Percentiles rank a stretch among this genome's conserved stretches.
phyloP scores from a whole-genome alignment of 2,797 vertebrate species.

The Champsocephalus esox region DNA sequence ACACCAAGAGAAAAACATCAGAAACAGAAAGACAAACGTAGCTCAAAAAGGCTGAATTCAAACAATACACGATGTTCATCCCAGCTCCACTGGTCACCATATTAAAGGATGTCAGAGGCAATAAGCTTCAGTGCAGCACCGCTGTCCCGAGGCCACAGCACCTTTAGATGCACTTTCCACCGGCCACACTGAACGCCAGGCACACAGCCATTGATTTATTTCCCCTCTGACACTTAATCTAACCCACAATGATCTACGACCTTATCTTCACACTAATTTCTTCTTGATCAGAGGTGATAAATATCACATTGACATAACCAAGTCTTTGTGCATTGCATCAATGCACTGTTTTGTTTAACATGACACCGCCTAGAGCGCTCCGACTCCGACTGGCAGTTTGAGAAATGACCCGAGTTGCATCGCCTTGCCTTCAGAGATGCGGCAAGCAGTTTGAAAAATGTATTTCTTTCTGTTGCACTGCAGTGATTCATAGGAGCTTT shows the following conservation, averaged over 20 bases:
- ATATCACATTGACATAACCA: slow-evolving; percentile 86
- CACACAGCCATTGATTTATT: slow-evolving; percentile 82
- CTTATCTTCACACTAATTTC: slow-evolving; percentile 89
- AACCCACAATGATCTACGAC: slow-evolving; percentile 86
- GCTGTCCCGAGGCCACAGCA: slow-evolving; percentile 74
- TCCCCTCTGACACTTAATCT: slow-evolving; percentile 85
- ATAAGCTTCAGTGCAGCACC: slow-evolving; percentile 59
- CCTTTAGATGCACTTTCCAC: slow-evolving; percentile 66
- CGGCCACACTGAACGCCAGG: slow-evolving; percentile 62
- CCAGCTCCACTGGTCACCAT: slow-evolving; percentile 41
- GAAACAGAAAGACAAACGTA: slow-evolving; percentile 11
- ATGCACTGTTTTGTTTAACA: slow-evolving; percentile 81
- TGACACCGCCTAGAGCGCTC: slow-evolving; percentile 67
- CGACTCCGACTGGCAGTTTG: slow-evolving; percentile 70
- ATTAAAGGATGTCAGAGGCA: slow-evolving; percentile 69
- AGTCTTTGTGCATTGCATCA: slow-evolving; percentile 78
- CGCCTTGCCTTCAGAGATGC: slow-evolving; percentile 64
- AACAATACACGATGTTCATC: slow-evolving; percentile 41
- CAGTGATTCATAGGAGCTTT: slow-evolving; percentile 13
- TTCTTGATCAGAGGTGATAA: slow-evolving; percentile 89
- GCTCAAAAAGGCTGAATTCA: slow-evolving; percentile 30
- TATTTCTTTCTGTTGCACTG: slow-evolving; percentile 49
- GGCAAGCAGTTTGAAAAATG: slow-evolving; percentile 60
- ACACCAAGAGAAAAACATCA: not conserved
- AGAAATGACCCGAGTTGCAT: slow-evolving; percentile 62